Evolutionary conservation across 1,140 invertebrate genomes (phyloP).

Genomic region (Plectrocnemia conspersa): DNA sequence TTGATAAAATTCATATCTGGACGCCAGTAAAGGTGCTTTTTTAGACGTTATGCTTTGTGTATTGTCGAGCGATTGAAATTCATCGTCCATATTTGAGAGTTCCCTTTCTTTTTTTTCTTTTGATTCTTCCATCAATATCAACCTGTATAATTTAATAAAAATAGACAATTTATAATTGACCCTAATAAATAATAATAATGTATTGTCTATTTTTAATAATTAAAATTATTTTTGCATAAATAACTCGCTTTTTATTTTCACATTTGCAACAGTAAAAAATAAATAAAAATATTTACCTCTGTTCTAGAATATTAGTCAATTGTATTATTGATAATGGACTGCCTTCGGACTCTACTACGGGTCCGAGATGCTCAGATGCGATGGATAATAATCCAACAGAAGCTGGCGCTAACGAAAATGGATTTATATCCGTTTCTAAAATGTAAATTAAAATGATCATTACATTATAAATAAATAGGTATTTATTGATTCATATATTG

Average conservation of each 20-base stretch:
- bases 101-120: constrained; percentile 52
- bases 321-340: constrained; percentile 35
- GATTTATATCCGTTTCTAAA: constrained; percentile 39
- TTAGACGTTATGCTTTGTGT: constrained; percentile 59
- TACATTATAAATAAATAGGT: background rate
- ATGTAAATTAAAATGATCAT: constrained; percentile 7
- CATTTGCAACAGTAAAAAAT: no score
- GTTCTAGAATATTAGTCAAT: constrained; percentile 37
- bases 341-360: constrained; percentile 31
- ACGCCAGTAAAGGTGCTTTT: constrained; percentile 64
- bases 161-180: constrained; percentile 1
- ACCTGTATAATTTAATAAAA: constrained; percentile 43
- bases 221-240: no score
- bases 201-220: no score
- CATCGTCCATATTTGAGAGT: constrained; percentile 50
- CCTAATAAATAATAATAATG: no score
- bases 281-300: constrained; percentile 23
- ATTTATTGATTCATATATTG: background rate
- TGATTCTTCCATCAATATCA: constrained; percentile 56
- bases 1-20: constrained; percentile 88
- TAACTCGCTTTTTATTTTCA: no score
- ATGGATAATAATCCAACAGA: constrained; percentile 31
- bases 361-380: constrained; percentile 38
- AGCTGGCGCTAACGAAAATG: constrained; percentile 40
- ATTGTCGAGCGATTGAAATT: constrained; percentile 56